phyloP scores from a whole-genome alignment of 2,113 vertebrate genomes.

The Talpa occidentalis region DNA sequence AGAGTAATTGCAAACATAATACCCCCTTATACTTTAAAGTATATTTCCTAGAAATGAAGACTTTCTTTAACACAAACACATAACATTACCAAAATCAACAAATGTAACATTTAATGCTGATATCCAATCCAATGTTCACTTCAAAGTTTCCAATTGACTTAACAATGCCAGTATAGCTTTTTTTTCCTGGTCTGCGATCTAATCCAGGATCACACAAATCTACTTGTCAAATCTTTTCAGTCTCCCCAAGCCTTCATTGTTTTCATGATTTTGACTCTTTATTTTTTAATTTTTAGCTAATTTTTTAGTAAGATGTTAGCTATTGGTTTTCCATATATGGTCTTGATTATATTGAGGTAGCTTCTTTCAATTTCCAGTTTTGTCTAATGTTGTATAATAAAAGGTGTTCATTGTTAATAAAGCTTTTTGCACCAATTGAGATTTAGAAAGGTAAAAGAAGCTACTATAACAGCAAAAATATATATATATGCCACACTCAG shows the following conservation, averaged over 20 bases:
- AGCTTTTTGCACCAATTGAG: background rate
- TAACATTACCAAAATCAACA: constrained; percentile 24
- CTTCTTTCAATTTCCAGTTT: background rate
- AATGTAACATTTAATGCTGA: background rate
- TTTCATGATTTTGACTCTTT: background rate
- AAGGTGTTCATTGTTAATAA: background rate
- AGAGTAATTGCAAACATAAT: background rate
- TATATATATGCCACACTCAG: background rate
- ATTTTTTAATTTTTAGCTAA: too few relatives aligned
- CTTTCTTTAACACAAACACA: background rate
- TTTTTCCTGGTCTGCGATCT: background rate
- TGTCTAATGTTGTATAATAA: background rate
- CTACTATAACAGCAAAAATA: background rate
- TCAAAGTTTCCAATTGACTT: background rate
- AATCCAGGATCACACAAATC: background rate
- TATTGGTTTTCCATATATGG: background rate
- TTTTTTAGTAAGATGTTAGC: background rate
- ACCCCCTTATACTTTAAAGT: background rate
- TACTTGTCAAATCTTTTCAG: background rate
- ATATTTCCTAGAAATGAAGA: background rate
- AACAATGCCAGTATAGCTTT: background rate
- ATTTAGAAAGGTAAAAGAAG: constrained; percentile 40
- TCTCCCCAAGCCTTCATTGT: background rate
- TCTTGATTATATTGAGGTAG: background rate
- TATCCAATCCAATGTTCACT: background rate